Percentiles rank a stretch among this genome's conserved stretches.
These are phyloP conservation scores for Pterocles orientalis DNA, from an alignment of 2,113 vertebrate genomes.

Conservation along the genomic window DNA sequence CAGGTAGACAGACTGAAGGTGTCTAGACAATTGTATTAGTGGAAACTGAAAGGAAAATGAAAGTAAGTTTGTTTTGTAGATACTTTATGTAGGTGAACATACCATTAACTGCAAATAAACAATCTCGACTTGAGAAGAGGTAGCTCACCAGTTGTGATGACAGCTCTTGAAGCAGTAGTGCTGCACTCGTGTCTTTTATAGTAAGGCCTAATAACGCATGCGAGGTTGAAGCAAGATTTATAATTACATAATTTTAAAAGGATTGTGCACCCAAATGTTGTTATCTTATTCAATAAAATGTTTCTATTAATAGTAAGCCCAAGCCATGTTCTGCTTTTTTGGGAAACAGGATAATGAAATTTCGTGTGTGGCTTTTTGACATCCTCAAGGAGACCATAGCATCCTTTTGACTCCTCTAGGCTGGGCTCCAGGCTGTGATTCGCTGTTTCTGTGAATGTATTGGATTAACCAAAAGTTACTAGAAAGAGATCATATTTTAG, in stretches of 20 bases:
- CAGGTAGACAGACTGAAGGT: neutral
- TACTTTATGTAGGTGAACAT: neutral
- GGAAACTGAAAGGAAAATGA: slow-evolving; percentile 2
- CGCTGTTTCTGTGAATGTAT: neutral
- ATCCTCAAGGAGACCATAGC: neutral
- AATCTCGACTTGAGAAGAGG: neutral
- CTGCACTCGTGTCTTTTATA: neutral
- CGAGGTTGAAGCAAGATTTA: neutral
- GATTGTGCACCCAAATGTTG: neutral
- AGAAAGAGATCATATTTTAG: neutral
- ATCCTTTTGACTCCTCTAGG: neutral
- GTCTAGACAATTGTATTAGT: neutral
- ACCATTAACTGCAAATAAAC: neutral
- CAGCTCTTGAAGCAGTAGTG: neutral
- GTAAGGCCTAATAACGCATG: neutral
- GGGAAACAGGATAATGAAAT: neutral
- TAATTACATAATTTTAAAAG: neutral
- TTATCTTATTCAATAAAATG: neutral
- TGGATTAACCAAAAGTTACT: neutral
- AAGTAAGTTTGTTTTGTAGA: neutral
- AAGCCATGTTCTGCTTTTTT: neutral
- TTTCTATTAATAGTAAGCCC: neutral
- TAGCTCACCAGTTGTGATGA: neutral
- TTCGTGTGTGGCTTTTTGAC: neutral
- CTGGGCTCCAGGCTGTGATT: neutral